phyloP scores from a whole-genome alignment of 2,888 invertebrate species.

The Machimus rusticus region DNA sequence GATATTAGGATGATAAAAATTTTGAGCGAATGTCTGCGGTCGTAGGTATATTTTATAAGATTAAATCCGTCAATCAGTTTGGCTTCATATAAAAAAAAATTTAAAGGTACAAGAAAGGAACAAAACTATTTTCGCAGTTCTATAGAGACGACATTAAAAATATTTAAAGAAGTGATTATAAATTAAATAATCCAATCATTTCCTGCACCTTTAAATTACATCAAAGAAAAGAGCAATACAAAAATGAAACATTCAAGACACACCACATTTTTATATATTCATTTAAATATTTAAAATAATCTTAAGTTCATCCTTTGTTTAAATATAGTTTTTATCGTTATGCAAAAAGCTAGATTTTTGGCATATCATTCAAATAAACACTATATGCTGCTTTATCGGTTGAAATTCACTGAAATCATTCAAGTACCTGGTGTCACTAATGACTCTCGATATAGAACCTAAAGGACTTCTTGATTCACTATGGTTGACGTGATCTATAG shows the following conservation, averaged over 20 bases:
- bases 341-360: neutral
- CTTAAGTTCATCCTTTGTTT: neutral
- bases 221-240: neutral
- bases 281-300: neutral
- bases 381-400: neutral
- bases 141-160: no score
- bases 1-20: no score
- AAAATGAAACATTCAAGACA: neutral
- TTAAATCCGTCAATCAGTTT: neutral
- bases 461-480: constrained; percentile 52
- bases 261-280: neutral
- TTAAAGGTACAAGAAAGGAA: neutral
- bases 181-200: neutral
- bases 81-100: neutral
- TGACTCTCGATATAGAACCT: constrained; percentile 53
- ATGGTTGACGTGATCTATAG: constrained; percentile 51
- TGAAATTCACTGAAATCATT: constrained; percentile 9
- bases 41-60: neutral
- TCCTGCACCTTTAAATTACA: neutral
- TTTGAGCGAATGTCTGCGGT: no score
- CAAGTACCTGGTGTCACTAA: constrained; percentile 55
- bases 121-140: neutral
- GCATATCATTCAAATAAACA: neutral
- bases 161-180: neutral
- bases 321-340: neutral